phyloP scores from a whole-genome alignment of 2,888 invertebrate genomes.

The Resseliella maxima region DNA sequence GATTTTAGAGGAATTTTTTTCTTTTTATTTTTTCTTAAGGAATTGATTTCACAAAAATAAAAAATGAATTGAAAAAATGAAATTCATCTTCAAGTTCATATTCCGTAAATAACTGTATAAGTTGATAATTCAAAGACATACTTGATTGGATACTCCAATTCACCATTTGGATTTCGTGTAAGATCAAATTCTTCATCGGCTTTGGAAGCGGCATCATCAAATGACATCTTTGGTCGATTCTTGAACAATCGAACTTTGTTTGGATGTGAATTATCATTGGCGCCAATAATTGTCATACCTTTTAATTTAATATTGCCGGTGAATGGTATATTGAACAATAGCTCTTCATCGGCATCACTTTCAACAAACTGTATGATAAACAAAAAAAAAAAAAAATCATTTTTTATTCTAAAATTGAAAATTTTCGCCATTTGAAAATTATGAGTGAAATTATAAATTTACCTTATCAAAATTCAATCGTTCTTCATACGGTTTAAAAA shows the following conservation, averaged over 20 bases:
- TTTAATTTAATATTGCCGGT: constrained; percentile 95
- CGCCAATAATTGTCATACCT: constrained; percentile 92
- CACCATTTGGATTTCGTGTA: constrained; percentile 80
- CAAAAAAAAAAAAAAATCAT: constrained; percentile 53
- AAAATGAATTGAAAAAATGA: too few relatives aligned
- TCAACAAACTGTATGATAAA: constrained; percentile 82
- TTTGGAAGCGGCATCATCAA: constrained; percentile 81
- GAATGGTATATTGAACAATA: constrained; percentile 97
- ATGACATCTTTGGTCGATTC: constrained; percentile 93
- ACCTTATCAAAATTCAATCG: constrained; percentile 82
- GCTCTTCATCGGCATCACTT: constrained; percentile 96
- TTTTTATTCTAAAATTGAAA: neutral
- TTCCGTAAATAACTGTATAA: constrained; percentile 57
- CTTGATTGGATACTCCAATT: constrained; percentile 91
- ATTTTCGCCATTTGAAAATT: too few relatives aligned
- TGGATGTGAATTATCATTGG: constrained; percentile 87
- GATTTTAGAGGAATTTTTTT: too few relatives aligned
- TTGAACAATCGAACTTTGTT: constrained; percentile 89
- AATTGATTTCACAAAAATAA: too few relatives aligned
- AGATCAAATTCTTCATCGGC: constrained; percentile 93
- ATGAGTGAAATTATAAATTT: too few relatives aligned
- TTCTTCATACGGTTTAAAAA: constrained; percentile 94
- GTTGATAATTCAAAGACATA: constrained; percentile 65
- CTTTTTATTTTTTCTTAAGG: too few relatives aligned
- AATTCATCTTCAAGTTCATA: neutral